Evolutionary conservation across 2,113 vertebrate genomes (phyloP), one percentile per base, ranked within the genome.

Genomic region (Hippoglossus stenolepis): DNA sequence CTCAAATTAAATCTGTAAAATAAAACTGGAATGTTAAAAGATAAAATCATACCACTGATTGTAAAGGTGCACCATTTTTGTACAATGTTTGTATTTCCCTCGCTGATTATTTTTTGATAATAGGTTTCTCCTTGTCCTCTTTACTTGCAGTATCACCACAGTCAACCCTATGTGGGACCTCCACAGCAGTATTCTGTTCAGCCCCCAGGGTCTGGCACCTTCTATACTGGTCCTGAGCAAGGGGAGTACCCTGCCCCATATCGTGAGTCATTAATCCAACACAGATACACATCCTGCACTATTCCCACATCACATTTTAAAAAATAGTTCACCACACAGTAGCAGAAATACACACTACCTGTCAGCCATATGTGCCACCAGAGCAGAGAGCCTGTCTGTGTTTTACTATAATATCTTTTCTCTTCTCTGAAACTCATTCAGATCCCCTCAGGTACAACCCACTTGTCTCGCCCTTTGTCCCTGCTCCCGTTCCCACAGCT

Each of bases 181-280:
- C n/a, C n/a, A n/a, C n/a, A n/a, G n/a, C n/a, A n/a, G n/a, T n/a
- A n/a, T n/a, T n/a, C n/a, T n/a, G n/a, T n/a, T n/a, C n/a, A n/a
- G n/a, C n/a, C n/a, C n/a, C n/a, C n/a, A n/a, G n/a, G n/a, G n/a
- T n/a, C n/a, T n/a, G n/a, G n/a, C n/a, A n/a, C n/a, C n/a, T n/a
- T n/a, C n/a, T n/a, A n/a, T n/a, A n/a, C n/a, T n/a, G n/a, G n/a
- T n/a, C n/a, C n/a, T n/a, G n/a, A n/a, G n/a, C n/a, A 97, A 58
- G 98, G 97, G 84, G 98, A 99, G 70, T 99, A 97, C 90, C 94
- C 97, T 49, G 89, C 92, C 78, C 96, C 97, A 75, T 99, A 98
- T 0, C 96, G 98, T 98, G 85, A 97, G 96, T 93, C 62, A 23
- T 58, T 62, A 59, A 62, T 61, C 40, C 43, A 60, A 8, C 31